phyloP scores from a whole-genome alignment of 2,113 vertebrate species.

The Cyphotilapia sp. region DNA sequence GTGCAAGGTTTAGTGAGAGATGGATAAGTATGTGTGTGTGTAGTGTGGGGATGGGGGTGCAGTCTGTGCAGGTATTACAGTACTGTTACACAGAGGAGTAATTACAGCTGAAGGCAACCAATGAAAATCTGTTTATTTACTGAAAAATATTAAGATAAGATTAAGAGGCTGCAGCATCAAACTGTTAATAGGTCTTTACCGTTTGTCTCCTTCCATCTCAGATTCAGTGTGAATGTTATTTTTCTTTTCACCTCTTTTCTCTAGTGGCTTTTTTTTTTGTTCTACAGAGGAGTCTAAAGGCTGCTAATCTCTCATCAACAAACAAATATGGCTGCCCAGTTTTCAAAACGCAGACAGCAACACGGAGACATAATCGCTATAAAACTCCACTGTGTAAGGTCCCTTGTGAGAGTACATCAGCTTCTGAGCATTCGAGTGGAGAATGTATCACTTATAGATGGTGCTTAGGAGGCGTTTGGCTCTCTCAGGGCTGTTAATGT shows the following conservation, averaged over 20 bases:
- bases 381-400: neutral
- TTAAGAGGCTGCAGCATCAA: constrained; percentile 21
- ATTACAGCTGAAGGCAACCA: constrained; percentile 24
- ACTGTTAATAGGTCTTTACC: constrained; percentile 23
- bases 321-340: neutral
- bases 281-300: neutral
- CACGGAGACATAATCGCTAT: neutral
- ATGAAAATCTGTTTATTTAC: constrained; percentile 44
- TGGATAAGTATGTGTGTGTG: neutral
- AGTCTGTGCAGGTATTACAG: neutral
- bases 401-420: constrained; percentile 4
- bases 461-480: constrained; percentile 2
- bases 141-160: constrained; percentile 38
- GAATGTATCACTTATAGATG: constrained; percentile 29
- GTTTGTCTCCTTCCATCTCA: constrained; percentile 24
- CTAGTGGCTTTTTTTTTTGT: neutral
- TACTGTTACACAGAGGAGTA: constrained; percentile 11
- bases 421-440: constrained; percentile 23
- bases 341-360: neutral
- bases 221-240: neutral
- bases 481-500: constrained; percentile 24
- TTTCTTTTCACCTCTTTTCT: neutral
- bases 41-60: neutral
- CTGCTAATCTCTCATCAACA: neutral
- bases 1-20: neutral